Evolutionary conservation across 2,888 invertebrate genomes (phyloP).

Genomic region (Leptinotarsa tumamoca): DNA sequence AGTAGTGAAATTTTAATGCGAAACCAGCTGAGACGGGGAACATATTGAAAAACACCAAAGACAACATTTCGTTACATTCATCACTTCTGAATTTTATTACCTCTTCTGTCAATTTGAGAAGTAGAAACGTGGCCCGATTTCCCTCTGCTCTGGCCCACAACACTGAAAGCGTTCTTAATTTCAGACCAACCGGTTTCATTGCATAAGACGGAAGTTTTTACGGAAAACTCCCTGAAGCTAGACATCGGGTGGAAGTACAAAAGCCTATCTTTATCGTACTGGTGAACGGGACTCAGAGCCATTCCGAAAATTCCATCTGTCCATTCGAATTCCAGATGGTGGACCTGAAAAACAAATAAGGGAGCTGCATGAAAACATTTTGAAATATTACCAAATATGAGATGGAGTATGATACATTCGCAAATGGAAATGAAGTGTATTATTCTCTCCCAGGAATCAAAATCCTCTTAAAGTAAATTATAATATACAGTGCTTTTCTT

Average conservation of each 20-base stretch:
- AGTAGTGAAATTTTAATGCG: too few species aligned
- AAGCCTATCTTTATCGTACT: conserved; percentile 70
- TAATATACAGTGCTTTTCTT: too few species aligned
- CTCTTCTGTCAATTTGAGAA: conserved; percentile 77
- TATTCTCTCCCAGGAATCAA: too few species aligned
- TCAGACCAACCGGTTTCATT: conserved; percentile 70
- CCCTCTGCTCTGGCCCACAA: conserved; percentile 69
- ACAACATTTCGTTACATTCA: not conserved
- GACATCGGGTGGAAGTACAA: conserved; percentile 87
- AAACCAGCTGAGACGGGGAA: not conserved
- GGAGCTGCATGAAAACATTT: too few species aligned
- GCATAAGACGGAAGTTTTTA: conserved; percentile 75
- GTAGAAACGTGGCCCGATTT: conserved; percentile 78
- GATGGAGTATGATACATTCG: too few species aligned
- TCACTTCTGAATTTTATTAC: conserved; percentile 53
- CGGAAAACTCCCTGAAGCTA: conserved; percentile 82
- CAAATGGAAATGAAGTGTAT: too few species aligned
- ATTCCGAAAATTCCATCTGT: conserved; percentile 84
- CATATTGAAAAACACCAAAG: not conserved
- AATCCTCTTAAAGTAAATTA: too few species aligned
- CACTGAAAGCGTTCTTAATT: conserved; percentile 60
- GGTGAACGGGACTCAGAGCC: conserved; percentile 72
- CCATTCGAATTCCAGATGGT: conserved; percentile 84
- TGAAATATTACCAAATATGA: too few species aligned
- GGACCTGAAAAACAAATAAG: conserved; percentile 63